Evolutionary conservation across 2,888 invertebrate species (phyloP).

Genomic region (Sclerodermus sp.): DNA sequence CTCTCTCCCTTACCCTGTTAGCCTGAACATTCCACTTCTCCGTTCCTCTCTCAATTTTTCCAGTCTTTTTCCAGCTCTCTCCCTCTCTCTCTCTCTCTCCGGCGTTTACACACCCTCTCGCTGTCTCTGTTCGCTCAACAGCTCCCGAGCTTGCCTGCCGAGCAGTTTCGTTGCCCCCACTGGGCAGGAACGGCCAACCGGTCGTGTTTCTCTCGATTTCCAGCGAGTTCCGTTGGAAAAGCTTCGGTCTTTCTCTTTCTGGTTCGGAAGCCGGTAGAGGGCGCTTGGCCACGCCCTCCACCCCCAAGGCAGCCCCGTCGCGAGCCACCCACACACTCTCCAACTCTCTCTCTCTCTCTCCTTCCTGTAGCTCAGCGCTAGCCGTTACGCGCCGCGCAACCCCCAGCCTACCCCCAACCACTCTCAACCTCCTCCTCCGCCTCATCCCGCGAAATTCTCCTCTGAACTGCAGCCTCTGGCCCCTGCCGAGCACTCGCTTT

Average conservation of each 20-base stretch:
- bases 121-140: too few species aligned
- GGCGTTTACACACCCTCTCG: too few species aligned
- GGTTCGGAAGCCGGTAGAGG: slow-evolving; percentile 48
- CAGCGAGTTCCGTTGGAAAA: slow-evolving; percentile 9
- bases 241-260: slow-evolving; percentile 33
- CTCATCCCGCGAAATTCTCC: too few species aligned
- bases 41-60: slow-evolving; percentile 12
- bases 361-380: slow-evolving; percentile 15
- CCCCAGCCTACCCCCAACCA: slow-evolving; percentile 9
- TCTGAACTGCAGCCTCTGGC: too few species aligned
- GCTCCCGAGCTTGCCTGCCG: too few species aligned
- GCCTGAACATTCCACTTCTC: slow-evolving; percentile 11
- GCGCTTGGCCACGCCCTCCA: slow-evolving; percentile 51
- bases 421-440: slow-evolving; percentile 27
- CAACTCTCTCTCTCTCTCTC: slow-evolving; percentile 13
- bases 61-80: slow-evolving; percentile 10
- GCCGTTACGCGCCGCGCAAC: not conserved
- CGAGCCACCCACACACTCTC: slow-evolving; percentile 9
- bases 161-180: too few species aligned
- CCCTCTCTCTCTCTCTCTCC: too few species aligned
- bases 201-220: slow-evolving; percentile 19
- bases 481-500: too few species aligned
- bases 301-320: slow-evolving; percentile 28
- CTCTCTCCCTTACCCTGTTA: slow-evolving; percentile 13
- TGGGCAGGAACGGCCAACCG: slow-evolving; percentile 8